These are phyloP conservation scores for Choristoneura fumiferana DNA, from an alignment of 1,140 invertebrate genomes.

Conservation along the genomic window DNA sequence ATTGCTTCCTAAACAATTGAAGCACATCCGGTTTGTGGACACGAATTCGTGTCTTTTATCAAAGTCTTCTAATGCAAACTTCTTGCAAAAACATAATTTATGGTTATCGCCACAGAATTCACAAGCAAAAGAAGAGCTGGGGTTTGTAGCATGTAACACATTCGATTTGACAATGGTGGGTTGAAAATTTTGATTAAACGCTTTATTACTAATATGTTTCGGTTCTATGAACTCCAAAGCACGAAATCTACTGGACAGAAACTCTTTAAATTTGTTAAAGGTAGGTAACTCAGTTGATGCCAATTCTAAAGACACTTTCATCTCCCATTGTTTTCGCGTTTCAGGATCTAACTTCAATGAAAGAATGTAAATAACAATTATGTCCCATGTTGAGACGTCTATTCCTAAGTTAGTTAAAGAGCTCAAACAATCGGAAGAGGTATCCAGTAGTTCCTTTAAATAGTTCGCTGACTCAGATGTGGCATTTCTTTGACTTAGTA, in stretches of 20 bases:
- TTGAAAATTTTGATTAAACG: background rate
- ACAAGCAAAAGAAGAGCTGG: no score
- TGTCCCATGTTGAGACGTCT: background rate
- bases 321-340: constrained; percentile 30
- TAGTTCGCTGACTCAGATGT: background rate
- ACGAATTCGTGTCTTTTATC: constrained; percentile 1
- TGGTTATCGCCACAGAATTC: background rate
- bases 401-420: constrained; percentile 17
- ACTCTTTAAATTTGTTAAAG: background rate
- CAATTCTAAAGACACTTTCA: background rate
- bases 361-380: no score
- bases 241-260: background rate
- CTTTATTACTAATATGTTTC: background rate
- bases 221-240: background rate
- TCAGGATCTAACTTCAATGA: constrained; percentile 7
- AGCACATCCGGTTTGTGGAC: constrained; percentile 19
- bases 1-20: constrained; percentile 11
- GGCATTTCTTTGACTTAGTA: constrained; percentile 1
- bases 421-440: constrained; percentile 16
- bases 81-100: constrained; percentile 10
- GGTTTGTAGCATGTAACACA: background rate
- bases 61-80: background rate
- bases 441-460: constrained; percentile 20
- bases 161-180: background rate
- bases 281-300: background rate